Conservation (phyloP, 2,797 vertebrate genomes). For the Eurystomus glaucurus region DNA sequence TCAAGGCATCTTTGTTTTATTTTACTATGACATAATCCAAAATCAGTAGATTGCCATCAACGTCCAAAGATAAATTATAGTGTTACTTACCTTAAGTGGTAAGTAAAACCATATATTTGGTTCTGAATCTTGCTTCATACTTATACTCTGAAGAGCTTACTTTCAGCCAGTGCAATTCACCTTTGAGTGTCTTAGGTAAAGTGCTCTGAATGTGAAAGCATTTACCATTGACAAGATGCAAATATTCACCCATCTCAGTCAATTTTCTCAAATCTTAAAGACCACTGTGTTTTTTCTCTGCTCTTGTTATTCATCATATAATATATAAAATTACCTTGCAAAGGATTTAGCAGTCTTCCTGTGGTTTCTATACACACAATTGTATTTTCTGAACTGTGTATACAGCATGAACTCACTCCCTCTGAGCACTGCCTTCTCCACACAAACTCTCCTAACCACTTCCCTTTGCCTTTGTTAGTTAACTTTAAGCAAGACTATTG, state of each 20-base stretch:
- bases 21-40: neutral
- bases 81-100: neutral
- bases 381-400: neutral
- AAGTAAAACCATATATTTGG: neutral
- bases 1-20: neutral
- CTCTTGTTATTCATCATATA: conserved; percentile 1
- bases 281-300: neutral
- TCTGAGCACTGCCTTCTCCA: neutral
- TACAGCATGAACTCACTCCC: neutral
- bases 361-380: neutral
- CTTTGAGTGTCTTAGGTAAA: neutral
- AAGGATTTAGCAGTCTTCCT: neutral
- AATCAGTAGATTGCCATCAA: neutral
- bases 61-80: neutral
- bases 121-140: neutral
- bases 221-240: neutral
- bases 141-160: neutral
- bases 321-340: neutral
- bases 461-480: neutral
- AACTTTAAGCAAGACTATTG: neutral
- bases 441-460: neutral
- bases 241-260: neutral
- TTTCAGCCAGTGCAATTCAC: neutral
- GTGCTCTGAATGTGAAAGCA: neutral
- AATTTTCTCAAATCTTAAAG: neutral